These are phyloP conservation scores for Sciurus carolinensis DNA, from an alignment of 2,797 vertebrate species.

Conservation along the genomic window DNA sequence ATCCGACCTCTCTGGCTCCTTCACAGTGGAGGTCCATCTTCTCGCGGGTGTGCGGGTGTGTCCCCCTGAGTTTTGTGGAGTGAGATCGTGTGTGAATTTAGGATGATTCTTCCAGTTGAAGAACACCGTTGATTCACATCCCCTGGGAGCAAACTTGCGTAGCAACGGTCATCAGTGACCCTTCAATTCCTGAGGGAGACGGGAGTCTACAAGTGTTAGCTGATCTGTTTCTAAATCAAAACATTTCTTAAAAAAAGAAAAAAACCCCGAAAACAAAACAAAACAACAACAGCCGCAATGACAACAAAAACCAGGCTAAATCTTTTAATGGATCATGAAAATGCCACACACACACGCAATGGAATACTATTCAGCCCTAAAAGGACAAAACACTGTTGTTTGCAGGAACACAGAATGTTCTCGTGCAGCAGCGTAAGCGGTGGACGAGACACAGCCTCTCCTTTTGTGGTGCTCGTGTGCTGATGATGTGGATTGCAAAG, in stretches of 20 bases:
- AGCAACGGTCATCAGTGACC: not conserved
- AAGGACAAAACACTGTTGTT: not conserved
- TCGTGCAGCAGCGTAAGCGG: not conserved
- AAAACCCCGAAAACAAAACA: not conserved
- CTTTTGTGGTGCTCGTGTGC: not conserved
- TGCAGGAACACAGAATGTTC: not conserved
- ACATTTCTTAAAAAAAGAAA: not conserved
- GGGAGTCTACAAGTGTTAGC: not conserved
- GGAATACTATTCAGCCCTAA: not conserved
- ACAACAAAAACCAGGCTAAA: not conserved
- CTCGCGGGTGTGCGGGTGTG: not conserved
- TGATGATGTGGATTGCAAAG: not conserved
- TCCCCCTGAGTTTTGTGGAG: not conserved
- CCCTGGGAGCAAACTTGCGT: not conserved
- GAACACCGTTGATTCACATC: not conserved
- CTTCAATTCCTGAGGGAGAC: not conserved
- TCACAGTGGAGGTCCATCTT: fast-evolving
- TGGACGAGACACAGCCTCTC: not conserved
- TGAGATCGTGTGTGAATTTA: not conserved
- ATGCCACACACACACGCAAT: not conserved
- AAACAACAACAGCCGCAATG: not conserved
- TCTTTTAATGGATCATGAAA: not conserved
- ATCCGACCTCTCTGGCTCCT: not conserved
- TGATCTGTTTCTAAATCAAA: not conserved
- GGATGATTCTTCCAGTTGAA: not conserved